Evolutionary conservation across 2,113 vertebrate genomes (phyloP), one percentile per base, ranked within the genome.

Genomic region (Axis porcinus): DNA sequence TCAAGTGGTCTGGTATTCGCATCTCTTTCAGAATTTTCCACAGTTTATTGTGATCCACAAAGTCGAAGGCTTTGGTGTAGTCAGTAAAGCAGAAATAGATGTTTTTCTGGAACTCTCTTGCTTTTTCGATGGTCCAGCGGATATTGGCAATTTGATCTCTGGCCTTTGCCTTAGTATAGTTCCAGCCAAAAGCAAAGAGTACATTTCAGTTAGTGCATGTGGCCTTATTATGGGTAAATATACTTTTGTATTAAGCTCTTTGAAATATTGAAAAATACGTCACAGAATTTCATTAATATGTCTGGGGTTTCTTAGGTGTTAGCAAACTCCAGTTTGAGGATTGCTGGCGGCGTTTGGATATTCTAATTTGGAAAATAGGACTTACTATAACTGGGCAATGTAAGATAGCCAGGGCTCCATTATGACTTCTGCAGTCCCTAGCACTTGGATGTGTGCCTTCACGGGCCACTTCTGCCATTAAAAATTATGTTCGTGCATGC

Each of bases 261-360:
- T 43, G 52, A 94, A 94, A 89, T 67, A 52, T 70, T 96, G n/a
- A 90, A 74, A 92, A 96, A 79, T 27, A 40, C 50, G n/a, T 88
- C 40, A 33, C 3, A 87, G 50, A 54, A 81, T 85, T 81, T 10
- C 5, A 58, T 81, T 89, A 23, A 50, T 83, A 52, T 27, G 5
- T 67, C 36, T 97, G 52, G 7, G 11, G 3, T 89, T 95, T 78
- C n/a, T 89, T 86, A 89, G 23, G 30, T 76, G 19, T 92, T 74
- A 90, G 7, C 16, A 85, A 45, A 74, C 43, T 50, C 28, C 33
- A 62, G 14, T 14, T 3, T 67, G 43, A 1, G 6, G 33, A 88
- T 33, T 85, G 12, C 25, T 70, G 60, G 21, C 6, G n/a, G 33
- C 11, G 36, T 21, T 84, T 74, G 40, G 27, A 43, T 6, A 19